Base-by-base conservation (phyloP, 2,888 invertebrate species). In the Furcula furcula region DNA sequence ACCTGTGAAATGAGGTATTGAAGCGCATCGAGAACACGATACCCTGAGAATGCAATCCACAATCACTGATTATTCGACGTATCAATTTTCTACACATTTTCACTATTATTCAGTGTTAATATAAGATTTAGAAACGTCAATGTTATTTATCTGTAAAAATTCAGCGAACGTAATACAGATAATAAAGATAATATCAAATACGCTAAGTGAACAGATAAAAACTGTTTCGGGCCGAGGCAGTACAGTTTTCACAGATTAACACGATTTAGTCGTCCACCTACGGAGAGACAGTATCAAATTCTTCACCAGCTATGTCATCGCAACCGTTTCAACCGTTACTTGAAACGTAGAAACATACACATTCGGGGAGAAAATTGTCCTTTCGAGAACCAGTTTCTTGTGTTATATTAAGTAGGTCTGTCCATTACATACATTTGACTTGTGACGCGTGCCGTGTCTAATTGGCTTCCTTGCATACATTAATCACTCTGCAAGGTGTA, bases 1-100 rank as follows among this genome's bases (percentile, higher is more conserved):
- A 81, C 80, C 76, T 77, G 81, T 74, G 83, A 84, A 83, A 85
- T 84, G 78, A 81, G 62, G 73, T 79, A 84, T 69, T 78, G 77
- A 86, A 78, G 79, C 83, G 76, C 69, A 72, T 73, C 80, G 64
- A 71, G 65, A 68, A 81, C 67, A 60, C 60, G 77, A 78, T 76
- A 79, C 72, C 61, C 56, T 62, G 69, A 59, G 68, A 74, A 78
- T 65, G 68, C 53, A 67, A 76, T 73, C 67, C 46, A 38, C 51
- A 55, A 65, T 68, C 62, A 54, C 60, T 63, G 55, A 58, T 62
- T 54, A 62, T 62, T n/a, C n/a, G n/a, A n/a, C n/a, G n/a, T n/a
- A n/a, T n/a, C n/a, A n/a, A n/a, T n/a, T n/a, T n/a, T n/a, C n/a
- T n/a, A 21, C 9, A 9, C 7, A n/a, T 21, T n/a, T n/a, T n/a